Conservation (phyloP, 2,113 vertebrate species). For the Glareola pratincola region DNA sequence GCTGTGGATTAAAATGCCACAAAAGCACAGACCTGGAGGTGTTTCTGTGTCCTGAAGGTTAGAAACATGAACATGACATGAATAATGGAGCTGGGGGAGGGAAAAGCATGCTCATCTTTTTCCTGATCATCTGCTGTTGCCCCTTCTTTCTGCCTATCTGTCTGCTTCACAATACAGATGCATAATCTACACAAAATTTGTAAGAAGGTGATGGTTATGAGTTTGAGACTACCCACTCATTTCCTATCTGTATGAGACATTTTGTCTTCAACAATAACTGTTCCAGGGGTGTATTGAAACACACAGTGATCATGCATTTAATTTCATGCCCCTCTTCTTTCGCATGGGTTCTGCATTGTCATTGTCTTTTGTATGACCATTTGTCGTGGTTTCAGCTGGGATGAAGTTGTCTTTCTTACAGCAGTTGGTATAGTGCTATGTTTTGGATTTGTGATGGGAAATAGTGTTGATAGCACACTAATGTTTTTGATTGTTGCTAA, state of each 20-base stretch:
- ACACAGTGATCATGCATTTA: background rate
- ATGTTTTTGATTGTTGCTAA: background rate
- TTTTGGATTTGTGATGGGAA: background rate
- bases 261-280: background rate
- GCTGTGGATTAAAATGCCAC: background rate
- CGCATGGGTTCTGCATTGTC: background rate
- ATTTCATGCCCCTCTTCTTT: background rate
- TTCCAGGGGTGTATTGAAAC: background rate
- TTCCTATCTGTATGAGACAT: background rate
- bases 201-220: background rate
- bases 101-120: fast-evolving
- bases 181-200: background rate
- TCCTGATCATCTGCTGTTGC: background rate
- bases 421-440: background rate
- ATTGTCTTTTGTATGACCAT: background rate
- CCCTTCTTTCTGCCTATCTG: background rate
- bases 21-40: background rate
- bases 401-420: background rate
- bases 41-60: background rate
- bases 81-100: background rate
- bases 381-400: background rate
- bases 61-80: background rate
- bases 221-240: background rate
- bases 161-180: background rate
- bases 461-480: background rate